These are phyloP conservation scores for Cercopithecus mona DNA, from an alignment of 2,113 vertebrate genomes.

Conservation along the genomic window DNA sequence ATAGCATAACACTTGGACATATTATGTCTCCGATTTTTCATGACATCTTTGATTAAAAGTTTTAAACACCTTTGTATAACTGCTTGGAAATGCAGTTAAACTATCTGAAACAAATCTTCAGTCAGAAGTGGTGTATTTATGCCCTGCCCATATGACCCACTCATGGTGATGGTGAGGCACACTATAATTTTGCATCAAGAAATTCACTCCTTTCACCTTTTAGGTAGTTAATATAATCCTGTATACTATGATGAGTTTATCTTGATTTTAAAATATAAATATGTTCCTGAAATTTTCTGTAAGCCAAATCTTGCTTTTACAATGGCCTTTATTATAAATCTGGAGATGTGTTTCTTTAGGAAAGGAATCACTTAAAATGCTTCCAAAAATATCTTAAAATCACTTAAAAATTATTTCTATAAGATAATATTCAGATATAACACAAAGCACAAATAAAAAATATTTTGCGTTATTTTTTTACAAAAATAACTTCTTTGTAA, in stretches of 20 bases:
- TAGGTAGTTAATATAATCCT: slow-evolving; percentile 33
- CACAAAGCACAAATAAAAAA: slow-evolving; percentile 10
- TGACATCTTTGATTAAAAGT: not conserved
- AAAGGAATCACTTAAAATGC: slow-evolving; percentile 31
- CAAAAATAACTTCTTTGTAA: too few relatives aligned
- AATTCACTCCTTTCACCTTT: not conserved
- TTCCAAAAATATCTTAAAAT: not conserved
- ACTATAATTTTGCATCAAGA: slow-evolving; percentile 15
- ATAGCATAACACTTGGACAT: not conserved
- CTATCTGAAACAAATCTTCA: slow-evolving; percentile 1
- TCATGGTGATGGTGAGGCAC: not conserved
- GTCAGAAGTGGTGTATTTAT: not conserved
- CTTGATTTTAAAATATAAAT: slow-evolving; percentile 26
- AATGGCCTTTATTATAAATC: not conserved
- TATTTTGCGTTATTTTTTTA: not conserved
- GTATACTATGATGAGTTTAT: not conserved
- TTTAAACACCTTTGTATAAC: not conserved
- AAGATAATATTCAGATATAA: slow-evolving; percentile 14
- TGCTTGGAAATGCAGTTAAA: slow-evolving; percentile 12
- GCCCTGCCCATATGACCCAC: not conserved
- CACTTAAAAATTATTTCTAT: slow-evolving; percentile 6
- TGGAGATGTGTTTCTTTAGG: not conserved
- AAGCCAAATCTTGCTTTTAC: slow-evolving; percentile 37
- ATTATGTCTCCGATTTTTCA: slow-evolving; percentile 23
- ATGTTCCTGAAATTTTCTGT: not conserved